Conservation (phyloP, 2,113 vertebrate genomes). For the Eulacestoma nigropectus region DNA sequence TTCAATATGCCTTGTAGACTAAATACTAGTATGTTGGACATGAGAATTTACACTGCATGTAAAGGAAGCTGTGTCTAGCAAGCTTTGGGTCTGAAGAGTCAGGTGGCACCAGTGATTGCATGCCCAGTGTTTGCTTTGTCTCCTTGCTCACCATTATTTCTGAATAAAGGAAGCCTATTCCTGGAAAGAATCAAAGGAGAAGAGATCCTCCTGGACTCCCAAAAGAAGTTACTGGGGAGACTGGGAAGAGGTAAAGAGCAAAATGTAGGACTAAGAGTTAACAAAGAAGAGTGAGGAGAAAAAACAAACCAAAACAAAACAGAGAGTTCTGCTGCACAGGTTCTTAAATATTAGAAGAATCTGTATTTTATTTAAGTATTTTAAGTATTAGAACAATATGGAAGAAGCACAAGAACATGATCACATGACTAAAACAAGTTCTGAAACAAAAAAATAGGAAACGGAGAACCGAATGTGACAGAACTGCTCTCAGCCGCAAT, state of each 20-base stretch:
- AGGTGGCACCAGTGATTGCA: not conserved
- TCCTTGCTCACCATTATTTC: not conserved
- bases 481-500: not conserved
- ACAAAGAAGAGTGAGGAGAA: not conserved
- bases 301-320: not conserved
- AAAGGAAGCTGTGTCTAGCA: not conserved
- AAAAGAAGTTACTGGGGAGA: not conserved
- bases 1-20: not conserved
- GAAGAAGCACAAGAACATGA: not conserved
- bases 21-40: not conserved
- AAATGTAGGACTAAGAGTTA: not conserved
- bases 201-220: not conserved
- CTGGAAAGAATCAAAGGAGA: not conserved
- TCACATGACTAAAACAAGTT: not conserved
- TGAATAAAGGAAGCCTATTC: not conserved
- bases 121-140: not conserved
- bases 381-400: not conserved
- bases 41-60: not conserved
- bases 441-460: not conserved
- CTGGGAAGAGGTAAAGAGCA: not conserved
- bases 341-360: not conserved
- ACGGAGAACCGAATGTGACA: not conserved
- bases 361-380: not conserved
- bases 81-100: not conserved
- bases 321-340: not conserved